Percentiles rank a stretch among this genome's conserved stretches.
Conservation (phyloP, 2,113 vertebrate genomes). For the Heliornis fulica region DNA sequence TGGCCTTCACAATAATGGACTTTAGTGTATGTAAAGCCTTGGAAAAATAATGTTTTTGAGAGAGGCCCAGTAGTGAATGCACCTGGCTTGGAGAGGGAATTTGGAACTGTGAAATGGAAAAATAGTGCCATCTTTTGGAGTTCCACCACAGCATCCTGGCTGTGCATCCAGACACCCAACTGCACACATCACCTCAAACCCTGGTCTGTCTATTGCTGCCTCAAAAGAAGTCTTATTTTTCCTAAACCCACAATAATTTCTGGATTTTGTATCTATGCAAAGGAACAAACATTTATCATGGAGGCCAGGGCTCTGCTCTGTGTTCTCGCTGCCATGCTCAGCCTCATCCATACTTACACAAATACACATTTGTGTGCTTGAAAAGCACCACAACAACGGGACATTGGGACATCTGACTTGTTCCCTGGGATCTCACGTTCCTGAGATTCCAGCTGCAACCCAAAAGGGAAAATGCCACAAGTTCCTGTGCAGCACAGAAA, state of each 20-base stretch:
- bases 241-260: neutral
- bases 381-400: accelerated
- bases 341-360: neutral
- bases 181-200: neutral
- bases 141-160: neutral
- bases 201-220: neutral
- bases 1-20: conserved; percentile 37
- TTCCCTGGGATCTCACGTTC: neutral
- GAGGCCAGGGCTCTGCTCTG: neutral
- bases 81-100: neutral
- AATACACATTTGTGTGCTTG: accelerated
- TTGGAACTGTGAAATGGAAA: neutral
- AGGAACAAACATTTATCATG: neutral
- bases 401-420: accelerated
- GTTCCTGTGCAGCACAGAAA: neutral
- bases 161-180: neutral
- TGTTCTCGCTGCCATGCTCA: neutral
- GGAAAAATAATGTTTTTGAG: neutral
- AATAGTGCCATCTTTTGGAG: conserved; percentile 67
- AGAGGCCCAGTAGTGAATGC: neutral
- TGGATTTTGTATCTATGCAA: neutral
- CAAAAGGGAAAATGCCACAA: neutral
- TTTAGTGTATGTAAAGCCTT: conserved; percentile 48
- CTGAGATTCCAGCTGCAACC: neutral
- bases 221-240: neutral